These are phyloP conservation scores for Disparrhopalites patrizii DNA, from an alignment of 2,888 invertebrate species.

Conservation along the genomic window DNA sequence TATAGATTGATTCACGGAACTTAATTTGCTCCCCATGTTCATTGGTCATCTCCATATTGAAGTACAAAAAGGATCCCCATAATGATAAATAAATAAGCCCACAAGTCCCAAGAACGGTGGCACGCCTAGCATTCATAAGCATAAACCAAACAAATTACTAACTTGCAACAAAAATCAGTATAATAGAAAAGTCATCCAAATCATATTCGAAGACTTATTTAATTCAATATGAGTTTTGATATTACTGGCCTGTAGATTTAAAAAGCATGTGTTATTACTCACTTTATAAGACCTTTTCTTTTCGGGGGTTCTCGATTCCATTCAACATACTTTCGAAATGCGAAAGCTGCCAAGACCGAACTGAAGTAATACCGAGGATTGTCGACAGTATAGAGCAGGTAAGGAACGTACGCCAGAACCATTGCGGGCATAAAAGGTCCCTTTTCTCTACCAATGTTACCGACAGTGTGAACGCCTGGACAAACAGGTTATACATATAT, in stretches of 20 bases:
- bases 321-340: conserved; percentile 72
- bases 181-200: background rate
- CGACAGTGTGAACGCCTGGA: conserved; percentile 82
- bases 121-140: too few species aligned
- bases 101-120: conserved; percentile 60
- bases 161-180: background rate
- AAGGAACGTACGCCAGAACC: conserved; percentile 66
- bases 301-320: conserved; percentile 68
- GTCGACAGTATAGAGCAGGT: conserved; percentile 62
- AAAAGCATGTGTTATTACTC: too few species aligned
- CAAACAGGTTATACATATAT: background rate
- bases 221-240: background rate
- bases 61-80: conserved; percentile 76
- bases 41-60: conserved; percentile 80
- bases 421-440: conserved; percentile 69
- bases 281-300: conserved; percentile 51
- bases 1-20: conserved; percentile 78
- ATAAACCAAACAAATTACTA: background rate
- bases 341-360: conserved; percentile 57
- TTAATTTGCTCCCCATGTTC: conserved; percentile 82
- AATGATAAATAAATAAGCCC: conserved; percentile 65
- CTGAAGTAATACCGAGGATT: conserved; percentile 59
- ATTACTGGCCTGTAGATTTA: background rate
- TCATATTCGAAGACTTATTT: background rate
- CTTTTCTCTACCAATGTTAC: conserved; percentile 80